phyloP scores from a whole-genome alignment of 2,113 vertebrate genomes.

The Nestor notabilis region DNA sequence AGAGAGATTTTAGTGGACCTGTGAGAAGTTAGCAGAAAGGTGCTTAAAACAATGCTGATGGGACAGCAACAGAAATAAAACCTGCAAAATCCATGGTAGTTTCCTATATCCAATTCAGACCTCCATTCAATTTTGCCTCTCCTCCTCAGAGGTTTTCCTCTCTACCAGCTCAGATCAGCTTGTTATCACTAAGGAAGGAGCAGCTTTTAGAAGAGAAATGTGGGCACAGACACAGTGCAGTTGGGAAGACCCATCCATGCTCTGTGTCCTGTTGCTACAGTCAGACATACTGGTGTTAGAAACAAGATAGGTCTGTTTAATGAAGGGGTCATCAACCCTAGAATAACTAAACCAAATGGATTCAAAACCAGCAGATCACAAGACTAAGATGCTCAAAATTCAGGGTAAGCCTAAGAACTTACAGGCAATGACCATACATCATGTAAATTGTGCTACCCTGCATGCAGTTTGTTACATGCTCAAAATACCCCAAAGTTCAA shows the following conservation, averaged over 20 bases:
- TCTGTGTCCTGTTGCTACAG: not conserved
- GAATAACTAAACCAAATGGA: not conserved
- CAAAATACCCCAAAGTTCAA: not conserved
- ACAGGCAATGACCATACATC: not conserved
- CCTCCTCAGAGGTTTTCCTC: not conserved
- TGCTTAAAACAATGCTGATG: not conserved
- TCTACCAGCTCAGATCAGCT: not conserved
- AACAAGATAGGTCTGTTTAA: not conserved
- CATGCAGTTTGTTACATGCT: fast-evolving
- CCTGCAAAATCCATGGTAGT: not conserved
- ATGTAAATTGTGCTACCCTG: fast-evolving
- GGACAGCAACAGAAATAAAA: not conserved
- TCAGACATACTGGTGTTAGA: not conserved
- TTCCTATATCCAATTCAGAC: not conserved
- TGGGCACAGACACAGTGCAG: not conserved
- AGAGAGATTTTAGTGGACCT: not conserved
- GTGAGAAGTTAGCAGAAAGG: not conserved
- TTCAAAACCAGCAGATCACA: not conserved
- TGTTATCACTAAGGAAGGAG: not conserved
- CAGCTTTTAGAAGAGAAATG: not conserved
- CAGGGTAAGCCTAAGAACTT: not conserved
- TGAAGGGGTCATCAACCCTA: not conserved
- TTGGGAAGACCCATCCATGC: not conserved
- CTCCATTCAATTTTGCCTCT: not conserved
- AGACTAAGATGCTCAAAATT: not conserved